These are phyloP conservation scores for Sminthurides aquaticus DNA, from an alignment of 2,888 invertebrate genomes.

Conservation along the genomic window DNA sequence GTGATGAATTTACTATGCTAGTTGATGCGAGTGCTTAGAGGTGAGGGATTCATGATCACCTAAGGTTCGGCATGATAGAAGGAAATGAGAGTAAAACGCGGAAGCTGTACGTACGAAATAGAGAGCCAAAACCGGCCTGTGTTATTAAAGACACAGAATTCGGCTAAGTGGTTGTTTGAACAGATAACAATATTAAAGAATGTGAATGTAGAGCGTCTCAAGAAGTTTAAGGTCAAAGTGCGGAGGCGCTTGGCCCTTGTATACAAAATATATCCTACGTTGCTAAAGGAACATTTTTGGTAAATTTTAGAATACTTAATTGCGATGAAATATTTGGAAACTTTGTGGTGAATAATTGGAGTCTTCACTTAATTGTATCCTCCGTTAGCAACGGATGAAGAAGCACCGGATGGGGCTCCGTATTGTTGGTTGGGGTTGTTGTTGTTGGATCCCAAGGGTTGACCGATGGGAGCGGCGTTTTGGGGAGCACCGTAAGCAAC, in stretches of 20 bases:
- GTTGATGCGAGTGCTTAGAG: no score
- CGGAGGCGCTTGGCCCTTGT: neutral
- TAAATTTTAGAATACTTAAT: conserved; percentile 5
- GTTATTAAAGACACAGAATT: neutral
- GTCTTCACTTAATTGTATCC: conserved; percentile 17
- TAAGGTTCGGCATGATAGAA: no score
- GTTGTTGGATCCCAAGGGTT: neutral
- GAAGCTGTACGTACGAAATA: no score
- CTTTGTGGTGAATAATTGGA: neutral
- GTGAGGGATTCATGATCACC: no score
- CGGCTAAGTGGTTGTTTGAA: neutral
- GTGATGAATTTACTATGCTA: no score
- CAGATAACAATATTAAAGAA: neutral
- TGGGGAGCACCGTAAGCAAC: conserved; percentile 13
- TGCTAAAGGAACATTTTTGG: conserved; percentile 21
- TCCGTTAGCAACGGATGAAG: neutral
- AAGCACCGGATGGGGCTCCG: neutral
- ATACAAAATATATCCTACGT: neutral
- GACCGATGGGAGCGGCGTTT: conserved; percentile 2
- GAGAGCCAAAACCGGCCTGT: neutral
- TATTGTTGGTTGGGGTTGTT: neutral
- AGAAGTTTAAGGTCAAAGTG: neutral
- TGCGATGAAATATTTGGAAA: neutral
- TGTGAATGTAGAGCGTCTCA: neutral
- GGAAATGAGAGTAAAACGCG: no score